Evolutionary conservation across 37 sponge, comb jelly and placozoan species (phyloP).

Genomic region (Petrosia ficiformis): DNA sequence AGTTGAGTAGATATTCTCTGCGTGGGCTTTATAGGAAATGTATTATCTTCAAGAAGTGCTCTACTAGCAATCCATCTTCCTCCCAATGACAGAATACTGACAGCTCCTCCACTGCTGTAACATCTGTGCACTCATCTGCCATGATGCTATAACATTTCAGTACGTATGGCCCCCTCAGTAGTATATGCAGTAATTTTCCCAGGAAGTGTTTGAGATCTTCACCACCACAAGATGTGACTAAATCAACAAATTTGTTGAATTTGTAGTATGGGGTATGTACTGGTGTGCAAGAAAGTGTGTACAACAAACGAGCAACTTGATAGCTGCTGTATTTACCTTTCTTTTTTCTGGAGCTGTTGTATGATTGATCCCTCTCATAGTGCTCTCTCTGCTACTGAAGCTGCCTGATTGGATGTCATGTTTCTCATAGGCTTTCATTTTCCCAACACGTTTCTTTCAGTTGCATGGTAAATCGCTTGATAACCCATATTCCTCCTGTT

Average conservation of each 20-base stretch:
- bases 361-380: slow-evolving; percentile 43
- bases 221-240: slow-evolving; percentile 62
- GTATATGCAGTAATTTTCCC: slow-evolving; percentile 57
- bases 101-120: slow-evolving; percentile 72
- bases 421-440: slow-evolving; percentile 45
- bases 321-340: slow-evolving; percentile 44
- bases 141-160: slow-evolving; percentile 48
- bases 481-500: slow-evolving; percentile 44
- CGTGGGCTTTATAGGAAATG: slow-evolving; percentile 56
- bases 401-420: neutral
- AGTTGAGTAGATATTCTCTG: slow-evolving; percentile 24
- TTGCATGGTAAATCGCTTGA: slow-evolving; percentile 60
- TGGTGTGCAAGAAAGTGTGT: slow-evolving; percentile 59
- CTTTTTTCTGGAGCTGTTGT: slow-evolving; percentile 51
- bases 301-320: slow-evolving; percentile 59
- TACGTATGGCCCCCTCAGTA: slow-evolving; percentile 43
- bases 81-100: slow-evolving; percentile 66
- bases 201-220: slow-evolving; percentile 49
- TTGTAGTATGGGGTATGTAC: slow-evolving; percentile 62
- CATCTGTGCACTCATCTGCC: slow-evolving; percentile 69
- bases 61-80: slow-evolving; percentile 67
- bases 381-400: slow-evolving; percentile 11
- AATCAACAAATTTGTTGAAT: slow-evolving; percentile 54
- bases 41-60: slow-evolving; percentile 65
- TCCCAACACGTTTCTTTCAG: slow-evolving; percentile 61